Base-by-base conservation (phyloP, 2,797 vertebrate genomes). In the Brachyalestes nurse region DNA sequence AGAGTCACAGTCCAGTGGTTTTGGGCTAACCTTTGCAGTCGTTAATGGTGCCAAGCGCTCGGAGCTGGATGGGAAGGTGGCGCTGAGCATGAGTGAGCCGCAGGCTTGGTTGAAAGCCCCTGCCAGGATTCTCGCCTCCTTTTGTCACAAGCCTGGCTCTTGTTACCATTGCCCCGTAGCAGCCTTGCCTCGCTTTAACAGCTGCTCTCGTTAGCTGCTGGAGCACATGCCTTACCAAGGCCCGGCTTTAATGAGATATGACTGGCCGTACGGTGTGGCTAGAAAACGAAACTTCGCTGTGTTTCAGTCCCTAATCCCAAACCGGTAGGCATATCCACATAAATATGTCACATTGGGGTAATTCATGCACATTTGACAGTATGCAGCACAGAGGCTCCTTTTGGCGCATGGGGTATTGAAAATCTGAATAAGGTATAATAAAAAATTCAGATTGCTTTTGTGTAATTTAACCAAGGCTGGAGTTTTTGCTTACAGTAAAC, bases 311-410 rank as follows among this genome's bases (percentile, higher is more conserved):
- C 87, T 88, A 91, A 91, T 91, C 89, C 89, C 87, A 88, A 83
- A 86, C 82, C 89, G 81, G 82, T 70, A 82, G 51, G 67, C 87
- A 90, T 86, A 89, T 87, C 86, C 85, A 86, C 88, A 91, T 90
- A 92, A 93, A 93, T 92, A 86, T 91, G 90, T 92, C 90, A 88
- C 87, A 82, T 91, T 92, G 77, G 83, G 88, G 86, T 82, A 86
- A 84, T 89, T 90, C 58, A 42, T 57, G 72, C 61, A 76, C 61
- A 55, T 72, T 49, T 84, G 76, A 84, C 14, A 60, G 19, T 64
- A 21, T 75, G 74, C 85, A 84, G 85, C 34, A 19, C 66, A 12
- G 25, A 65, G 55, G 51, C 25, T 60, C 12, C 23, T 7, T 83
- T 47, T 25, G 40, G 77, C 23, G 17, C 4, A 79, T 85, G 82